These are phyloP conservation scores for Phylloscopus trochiloides DNA, from an alignment of 2,113 vertebrate species.

Conservation along the genomic window DNA sequence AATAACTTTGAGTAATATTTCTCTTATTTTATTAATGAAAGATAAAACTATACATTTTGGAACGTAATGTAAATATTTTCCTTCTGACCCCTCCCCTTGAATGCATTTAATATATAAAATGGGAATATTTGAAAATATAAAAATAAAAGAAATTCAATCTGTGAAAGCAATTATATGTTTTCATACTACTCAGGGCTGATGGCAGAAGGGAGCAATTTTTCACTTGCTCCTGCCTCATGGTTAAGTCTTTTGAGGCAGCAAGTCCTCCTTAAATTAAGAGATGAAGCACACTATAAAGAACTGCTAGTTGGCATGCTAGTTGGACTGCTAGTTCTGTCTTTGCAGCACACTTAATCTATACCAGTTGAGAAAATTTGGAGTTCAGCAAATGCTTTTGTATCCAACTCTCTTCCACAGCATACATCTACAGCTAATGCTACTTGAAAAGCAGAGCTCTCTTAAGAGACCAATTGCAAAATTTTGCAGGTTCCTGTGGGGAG, in stretches of 20 bases:
- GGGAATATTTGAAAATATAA: neutral
- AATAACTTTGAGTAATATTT: neutral
- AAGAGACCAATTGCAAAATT: neutral
- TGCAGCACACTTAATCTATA: slow-evolving; percentile 31
- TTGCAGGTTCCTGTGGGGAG: neutral
- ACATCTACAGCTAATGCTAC: neutral
- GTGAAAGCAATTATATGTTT: neutral
- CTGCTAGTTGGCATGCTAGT: neutral
- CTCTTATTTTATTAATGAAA: neutral
- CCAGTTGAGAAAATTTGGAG: neutral
- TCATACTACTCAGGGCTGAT: neutral
- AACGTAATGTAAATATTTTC: neutral
- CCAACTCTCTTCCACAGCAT: neutral
- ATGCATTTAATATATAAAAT: neutral
- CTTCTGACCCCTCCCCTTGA: neutral
- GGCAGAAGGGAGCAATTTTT: slow-evolving; percentile 1
- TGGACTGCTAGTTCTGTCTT: neutral
- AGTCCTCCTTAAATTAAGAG: slow-evolving; percentile 4
- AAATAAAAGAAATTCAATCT: neutral
- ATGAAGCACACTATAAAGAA: neutral
- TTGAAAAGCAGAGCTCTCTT: neutral
- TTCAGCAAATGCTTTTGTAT: neutral
- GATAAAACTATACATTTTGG: neutral
- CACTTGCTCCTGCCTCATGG: neutral
- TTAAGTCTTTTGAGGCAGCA: neutral